phyloP scores from a whole-genome alignment of 2,797 vertebrate genomes.

The Macroramphosus scolopax region DNA sequence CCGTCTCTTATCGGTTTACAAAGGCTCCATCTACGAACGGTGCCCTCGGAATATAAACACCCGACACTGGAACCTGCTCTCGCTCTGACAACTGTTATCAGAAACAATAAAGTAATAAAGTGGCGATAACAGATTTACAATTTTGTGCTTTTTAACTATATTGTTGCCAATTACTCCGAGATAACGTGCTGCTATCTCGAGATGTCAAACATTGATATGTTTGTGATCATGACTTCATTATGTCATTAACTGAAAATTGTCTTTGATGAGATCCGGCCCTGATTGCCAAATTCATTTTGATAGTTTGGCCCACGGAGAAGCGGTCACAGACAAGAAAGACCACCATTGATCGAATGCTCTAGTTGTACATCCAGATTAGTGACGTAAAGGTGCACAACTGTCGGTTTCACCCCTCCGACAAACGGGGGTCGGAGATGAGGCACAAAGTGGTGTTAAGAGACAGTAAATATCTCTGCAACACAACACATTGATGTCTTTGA shows the following conservation, averaged over 20 bases:
- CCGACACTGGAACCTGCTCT: not conserved
- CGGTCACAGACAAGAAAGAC: no score
- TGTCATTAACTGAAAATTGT: slow-evolving; percentile 23
- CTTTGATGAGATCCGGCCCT: not conserved
- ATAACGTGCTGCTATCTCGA: slow-evolving; percentile 12
- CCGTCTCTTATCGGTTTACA: slow-evolving; percentile 10
- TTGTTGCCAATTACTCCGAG: not conserved
- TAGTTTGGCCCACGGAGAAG: not conserved
- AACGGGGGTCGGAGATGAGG: no score
- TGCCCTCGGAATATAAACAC: slow-evolving; percentile 7
- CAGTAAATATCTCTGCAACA: no score
- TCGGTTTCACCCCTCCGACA: no score
- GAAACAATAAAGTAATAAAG: no score
- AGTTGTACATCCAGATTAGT: no score
- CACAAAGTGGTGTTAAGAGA: no score
- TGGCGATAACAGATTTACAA: not conserved
- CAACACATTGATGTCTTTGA: no score
- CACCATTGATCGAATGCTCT: no score
- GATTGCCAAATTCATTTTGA: not conserved
- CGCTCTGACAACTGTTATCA: slow-evolving; percentile 8
- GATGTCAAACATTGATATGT: slow-evolving; percentile 14
- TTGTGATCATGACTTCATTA: slow-evolving; percentile 28
- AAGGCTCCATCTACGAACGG: slow-evolving; percentile 1
- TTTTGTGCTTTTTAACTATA: slow-evolving; percentile 9
- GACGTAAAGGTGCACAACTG: no score